These are phyloP conservation scores for Cnemophilus loriae DNA, from an alignment of 2,113 vertebrate genomes.

Conservation along the genomic window DNA sequence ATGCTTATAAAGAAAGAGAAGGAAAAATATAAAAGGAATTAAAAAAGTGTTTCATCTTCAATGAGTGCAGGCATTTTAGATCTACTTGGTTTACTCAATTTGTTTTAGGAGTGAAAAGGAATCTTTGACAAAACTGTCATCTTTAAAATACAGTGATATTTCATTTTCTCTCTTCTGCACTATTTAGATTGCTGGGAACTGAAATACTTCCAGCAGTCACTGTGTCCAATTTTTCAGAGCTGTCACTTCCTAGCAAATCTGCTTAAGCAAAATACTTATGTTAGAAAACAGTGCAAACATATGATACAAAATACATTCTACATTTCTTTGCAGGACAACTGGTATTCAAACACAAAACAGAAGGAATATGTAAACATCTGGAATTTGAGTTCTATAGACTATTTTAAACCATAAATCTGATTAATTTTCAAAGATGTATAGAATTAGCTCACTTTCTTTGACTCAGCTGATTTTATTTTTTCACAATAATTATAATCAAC, in stretches of 20 bases:
- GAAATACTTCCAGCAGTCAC: conserved; percentile 66
- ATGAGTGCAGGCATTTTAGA: conserved; percentile 21
- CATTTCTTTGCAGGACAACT: conserved; percentile 25
- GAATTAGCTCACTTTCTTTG: neutral
- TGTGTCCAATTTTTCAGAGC: conserved; percentile 74
- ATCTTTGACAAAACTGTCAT: conserved; percentile 76
- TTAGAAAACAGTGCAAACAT: conserved; percentile 69
- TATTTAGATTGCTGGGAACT: conserved; percentile 67
- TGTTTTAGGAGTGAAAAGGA: conserved; percentile 65
- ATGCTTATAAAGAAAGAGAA: neutral
- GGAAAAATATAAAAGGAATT: neutral
- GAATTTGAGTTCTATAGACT: conserved; percentile 18
- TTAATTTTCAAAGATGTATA: conserved; percentile 23
- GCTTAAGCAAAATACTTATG: conserved; percentile 71
- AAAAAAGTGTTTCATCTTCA: neutral
- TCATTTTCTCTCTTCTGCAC: conserved; percentile 66
- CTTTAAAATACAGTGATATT: conserved; percentile 72
- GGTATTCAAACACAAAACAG: conserved; percentile 16
- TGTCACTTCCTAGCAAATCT: conserved; percentile 75
- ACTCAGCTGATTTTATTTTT: neutral
- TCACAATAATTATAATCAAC: conserved; percentile 3
- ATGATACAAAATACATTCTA: conserved; percentile 47
- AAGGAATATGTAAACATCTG: conserved; percentile 36
- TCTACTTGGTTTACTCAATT: conserved; percentile 61
- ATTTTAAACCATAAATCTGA: neutral